Percentiles rank a stretch among this genome's conserved stretches.
Evolutionary conservation across 2,113 vertebrate species (phyloP).

Genomic region (Progne subis): DNA sequence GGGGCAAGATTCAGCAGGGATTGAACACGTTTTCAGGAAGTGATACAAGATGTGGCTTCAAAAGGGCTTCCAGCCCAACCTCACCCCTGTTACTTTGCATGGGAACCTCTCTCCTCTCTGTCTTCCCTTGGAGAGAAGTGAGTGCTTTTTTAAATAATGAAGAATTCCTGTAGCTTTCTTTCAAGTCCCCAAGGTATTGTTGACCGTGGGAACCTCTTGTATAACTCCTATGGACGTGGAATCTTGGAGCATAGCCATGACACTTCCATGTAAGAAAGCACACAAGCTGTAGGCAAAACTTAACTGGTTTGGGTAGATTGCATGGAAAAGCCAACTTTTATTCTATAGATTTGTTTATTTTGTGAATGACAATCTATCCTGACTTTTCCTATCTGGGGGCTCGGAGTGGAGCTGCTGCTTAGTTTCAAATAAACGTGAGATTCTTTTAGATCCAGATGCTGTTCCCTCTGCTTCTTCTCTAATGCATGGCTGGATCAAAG

Average conservation of each 20-base stretch:
- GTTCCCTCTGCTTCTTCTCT: neutral
- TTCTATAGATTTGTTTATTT: neutral
- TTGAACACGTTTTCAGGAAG: neutral
- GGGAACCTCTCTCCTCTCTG: neutral
- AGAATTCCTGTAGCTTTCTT: slow-evolving; percentile 1
- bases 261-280: neutral
- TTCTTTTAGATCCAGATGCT: neutral
- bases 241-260: neutral
- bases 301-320: neutral
- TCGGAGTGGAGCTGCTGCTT: neutral
- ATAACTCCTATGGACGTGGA: neutral
- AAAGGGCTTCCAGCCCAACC: neutral
- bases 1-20: neutral
- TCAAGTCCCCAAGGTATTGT: neutral
- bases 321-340: neutral
- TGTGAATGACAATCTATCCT: neutral
- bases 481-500: neutral
- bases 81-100: neutral
- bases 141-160: neutral
- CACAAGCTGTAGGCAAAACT: neutral
- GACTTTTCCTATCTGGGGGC: neutral
- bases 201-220: neutral
- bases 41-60: neutral
- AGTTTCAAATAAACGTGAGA: neutral
- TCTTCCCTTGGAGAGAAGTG: neutral